Evolutionary conservation across 2,888 invertebrate genomes (phyloP).

Genomic region (Rotaria socialis): DNA sequence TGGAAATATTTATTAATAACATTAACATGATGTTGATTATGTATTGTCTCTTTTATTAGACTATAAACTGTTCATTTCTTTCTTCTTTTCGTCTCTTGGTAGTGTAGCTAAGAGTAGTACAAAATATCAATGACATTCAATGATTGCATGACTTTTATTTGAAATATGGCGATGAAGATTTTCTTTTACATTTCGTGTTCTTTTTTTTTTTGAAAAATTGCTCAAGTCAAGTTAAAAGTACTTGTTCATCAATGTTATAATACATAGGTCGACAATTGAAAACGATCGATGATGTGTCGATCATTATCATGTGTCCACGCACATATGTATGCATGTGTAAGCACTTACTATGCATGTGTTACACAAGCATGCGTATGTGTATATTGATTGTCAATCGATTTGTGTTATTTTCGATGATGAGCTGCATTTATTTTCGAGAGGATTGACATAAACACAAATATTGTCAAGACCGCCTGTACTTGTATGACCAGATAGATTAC

Average conservation of each 20-base stretch:
- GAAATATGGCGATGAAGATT: background rate
- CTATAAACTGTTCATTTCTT: no score
- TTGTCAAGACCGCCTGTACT: background rate
- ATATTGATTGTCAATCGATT: slow-evolving; percentile 10
- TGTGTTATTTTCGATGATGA: slow-evolving; percentile 11
- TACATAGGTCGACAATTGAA: slow-evolving; percentile 17
- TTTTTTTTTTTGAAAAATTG: slow-evolving; percentile 26
- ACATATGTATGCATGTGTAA: slow-evolving; percentile 23
- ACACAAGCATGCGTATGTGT: background rate
- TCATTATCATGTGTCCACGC: slow-evolving; percentile 21
- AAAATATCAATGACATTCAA: background rate
- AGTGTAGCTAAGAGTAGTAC: background rate
- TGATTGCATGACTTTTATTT: slow-evolving; percentile 28
- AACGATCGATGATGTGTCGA: slow-evolving; percentile 16
- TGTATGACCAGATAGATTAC: background rate
- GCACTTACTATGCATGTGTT: slow-evolving; percentile 3
- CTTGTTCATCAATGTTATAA: background rate
- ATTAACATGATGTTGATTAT: no score
- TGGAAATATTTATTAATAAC: no score
- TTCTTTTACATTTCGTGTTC: background rate
- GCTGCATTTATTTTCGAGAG: background rate
- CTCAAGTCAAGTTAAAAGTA: slow-evolving; percentile 28
- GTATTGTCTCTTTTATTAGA: no score
- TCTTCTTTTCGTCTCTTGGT: no score
- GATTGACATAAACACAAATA: background rate